Evolutionary conservation across 1,140 invertebrate genomes (phyloP).

Genomic region (Drosophila truncata): DNA sequence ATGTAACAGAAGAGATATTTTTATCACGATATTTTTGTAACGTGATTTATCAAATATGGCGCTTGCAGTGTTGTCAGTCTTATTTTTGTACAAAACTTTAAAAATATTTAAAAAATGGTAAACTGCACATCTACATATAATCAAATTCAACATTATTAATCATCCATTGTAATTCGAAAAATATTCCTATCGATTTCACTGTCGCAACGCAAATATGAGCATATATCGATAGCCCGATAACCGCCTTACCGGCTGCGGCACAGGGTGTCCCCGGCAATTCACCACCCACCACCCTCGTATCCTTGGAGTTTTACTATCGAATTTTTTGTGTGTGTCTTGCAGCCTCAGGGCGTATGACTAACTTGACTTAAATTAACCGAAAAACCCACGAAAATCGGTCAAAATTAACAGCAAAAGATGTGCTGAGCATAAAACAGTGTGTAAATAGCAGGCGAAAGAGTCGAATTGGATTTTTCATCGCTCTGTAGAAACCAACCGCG

Average conservation of each 20-base stretch:
- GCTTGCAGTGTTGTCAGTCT: too few species aligned
- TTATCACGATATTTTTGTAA: too few species aligned
- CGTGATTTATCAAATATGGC: too few species aligned
- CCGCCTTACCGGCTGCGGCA: constrained; percentile 42
- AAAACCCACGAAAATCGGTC: constrained; percentile 5
- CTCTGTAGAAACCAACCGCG: constrained; percentile 6
- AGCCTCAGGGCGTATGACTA: constrained; percentile 38
- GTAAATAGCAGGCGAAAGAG: constrained; percentile 2
- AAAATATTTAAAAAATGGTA: too few species aligned
- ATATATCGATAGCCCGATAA: constrained; percentile 41
- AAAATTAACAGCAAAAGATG: neutral
- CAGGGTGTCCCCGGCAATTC: constrained; percentile 32
- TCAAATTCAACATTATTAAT: neutral
- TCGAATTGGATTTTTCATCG: constrained; percentile 13
- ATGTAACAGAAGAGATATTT: too few species aligned
- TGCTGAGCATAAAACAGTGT: neutral
- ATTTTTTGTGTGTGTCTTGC: constrained; percentile 59
- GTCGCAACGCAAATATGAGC: constrained; percentile 4
- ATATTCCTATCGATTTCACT: neutral
- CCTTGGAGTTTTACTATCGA: constrained; percentile 70
- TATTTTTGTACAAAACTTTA: too few species aligned
- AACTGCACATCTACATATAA: neutral
- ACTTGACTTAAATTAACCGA: constrained; percentile 11
- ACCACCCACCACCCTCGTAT: constrained; percentile 49
- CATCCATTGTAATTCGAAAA: neutral